Conservation (phyloP, 2,797 vertebrate genomes). For the Manis pentadactyla region DNA sequence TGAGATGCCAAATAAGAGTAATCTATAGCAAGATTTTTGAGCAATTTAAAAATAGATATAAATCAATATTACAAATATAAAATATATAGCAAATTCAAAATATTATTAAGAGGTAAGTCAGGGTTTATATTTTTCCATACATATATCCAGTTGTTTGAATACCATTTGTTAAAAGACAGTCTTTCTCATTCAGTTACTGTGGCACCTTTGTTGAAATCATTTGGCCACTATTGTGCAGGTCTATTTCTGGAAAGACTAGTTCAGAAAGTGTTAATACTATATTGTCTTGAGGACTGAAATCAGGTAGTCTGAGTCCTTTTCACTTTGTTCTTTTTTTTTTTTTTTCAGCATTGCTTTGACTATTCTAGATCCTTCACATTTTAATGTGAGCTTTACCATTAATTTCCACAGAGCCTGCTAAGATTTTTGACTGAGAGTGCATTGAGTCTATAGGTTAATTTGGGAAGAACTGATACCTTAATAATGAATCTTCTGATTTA, state of each 20-base stretch:
- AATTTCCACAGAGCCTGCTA: not conserved
- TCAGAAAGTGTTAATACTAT: not conserved
- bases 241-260: not conserved
- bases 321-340: not conserved
- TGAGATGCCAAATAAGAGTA: not conserved
- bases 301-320: not conserved
- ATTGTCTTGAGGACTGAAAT: not conserved
- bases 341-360: not conserved
- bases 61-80: not conserved
- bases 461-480: constrained; percentile 7
- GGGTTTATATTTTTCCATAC: not conserved
- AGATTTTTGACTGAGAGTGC: not conserved
- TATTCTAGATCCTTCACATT: not conserved
- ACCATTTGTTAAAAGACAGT: not conserved
- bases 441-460: not conserved
- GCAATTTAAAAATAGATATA: not conserved
- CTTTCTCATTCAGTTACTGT: not conserved
- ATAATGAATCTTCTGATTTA: not conserved
- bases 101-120: not conserved
- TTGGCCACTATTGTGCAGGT: not conserved
- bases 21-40: not conserved
- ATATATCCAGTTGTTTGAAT: not conserved
- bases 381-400: not conserved
- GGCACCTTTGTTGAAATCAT: not conserved
- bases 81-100: not conserved